Evolutionary conservation across 92 coral and sea anemone species (phyloP), one percentile per base, ranked within the genome.

Genomic region (Siderastrea radians): DNA sequence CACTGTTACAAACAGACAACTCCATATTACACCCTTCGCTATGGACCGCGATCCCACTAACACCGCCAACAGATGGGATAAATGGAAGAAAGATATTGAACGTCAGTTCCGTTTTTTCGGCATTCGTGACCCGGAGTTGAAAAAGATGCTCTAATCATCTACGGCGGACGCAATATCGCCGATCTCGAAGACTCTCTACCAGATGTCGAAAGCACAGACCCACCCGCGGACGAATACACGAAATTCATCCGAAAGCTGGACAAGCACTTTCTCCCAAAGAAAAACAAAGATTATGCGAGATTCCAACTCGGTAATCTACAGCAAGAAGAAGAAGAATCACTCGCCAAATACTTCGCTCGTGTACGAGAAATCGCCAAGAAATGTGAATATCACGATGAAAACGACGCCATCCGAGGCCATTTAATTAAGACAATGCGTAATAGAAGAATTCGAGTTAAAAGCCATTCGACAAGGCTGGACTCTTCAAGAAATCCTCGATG

Each of bases 381-480:
- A 74, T 88, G 90, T 16, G 89, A 83, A 13, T 78, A 88, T 51
- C 84, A 86, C 49, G 15, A 19, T 13, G 92, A 92, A 73, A 78
- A 83, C 60, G 93, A 85, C 83, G 84, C 90, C 58, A 89, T 93
- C 49, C 84, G 86, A 7, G 93, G 89, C 76, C 89, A 93, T 57
- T 44, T 93, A 80, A 89, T 89, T 7, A 47, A 86, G 55, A 91
- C 89, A 63, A 88, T 87, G 88, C 52, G 43, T 14, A 88, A 83
- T 47, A n/a, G 88, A 81, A 81, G 75, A 57, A 75, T 91, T 15
- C 87, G 91, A 44, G 62, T 1, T 73, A 5, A 85, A 84, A 74
- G 84, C 89, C 60, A 85, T 85, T 43, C 85, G 74, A 19, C 26
- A 76, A 16, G 47, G 68, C 76, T 85, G 89, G 89, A 70, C 49